Evolutionary conservation across 2,113 vertebrate species (phyloP), one percentile per base, ranked within the genome.

Genomic region (Lophius piscatorius): DNA sequence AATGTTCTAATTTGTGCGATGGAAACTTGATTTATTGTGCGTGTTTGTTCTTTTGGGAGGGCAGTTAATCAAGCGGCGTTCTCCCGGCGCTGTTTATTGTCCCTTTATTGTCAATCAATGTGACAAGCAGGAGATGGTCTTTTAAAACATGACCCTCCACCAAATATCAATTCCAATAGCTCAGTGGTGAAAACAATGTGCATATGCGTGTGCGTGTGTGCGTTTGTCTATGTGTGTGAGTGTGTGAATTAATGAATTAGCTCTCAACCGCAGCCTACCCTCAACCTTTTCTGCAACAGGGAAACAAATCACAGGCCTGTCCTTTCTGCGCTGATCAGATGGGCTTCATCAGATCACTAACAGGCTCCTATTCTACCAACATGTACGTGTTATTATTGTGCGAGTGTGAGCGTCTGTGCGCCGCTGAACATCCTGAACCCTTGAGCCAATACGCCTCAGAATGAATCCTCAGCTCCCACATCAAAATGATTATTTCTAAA

Each of bases 401-500:
- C 36, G 38, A 54, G 23, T 67, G 56, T 46, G 33, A 64, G 63
- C 39, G 10, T 59, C 59, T 52, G 56, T 51, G 65, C 34, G 39
- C 83, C 82, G 80, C 72, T 77, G 72, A 74, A 74, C 57, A 75
- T 69, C 73, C 75, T 80, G 71, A 84, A 80, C 75, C 80, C 70
- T 80, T 63, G 58, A 83, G 74, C 80, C 69, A 76, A 73, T 60
- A 60, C 22, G 80, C 66, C 74, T 84, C n/a, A 61, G 36, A 75
- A 86, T 78, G 76, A 81, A 84, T 84, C 81, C 63, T 80, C 72
- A 64, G 70, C 76, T 76, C 54, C 65, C 71, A 51, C 80, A 82
- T 85, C 85, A 76, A 67, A 83, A 84, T 87, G 80, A 86, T 87
- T 84, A 88, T 88, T 87, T 74, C 83, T 76, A 87, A 88, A 88